A percentile compares a stretch with the other conserved stretches of the same genome.
Evolutionary conservation across 2,797 vertebrate genomes (phyloP).

Genomic region (Tympanoctomys barrerae): DNA sequence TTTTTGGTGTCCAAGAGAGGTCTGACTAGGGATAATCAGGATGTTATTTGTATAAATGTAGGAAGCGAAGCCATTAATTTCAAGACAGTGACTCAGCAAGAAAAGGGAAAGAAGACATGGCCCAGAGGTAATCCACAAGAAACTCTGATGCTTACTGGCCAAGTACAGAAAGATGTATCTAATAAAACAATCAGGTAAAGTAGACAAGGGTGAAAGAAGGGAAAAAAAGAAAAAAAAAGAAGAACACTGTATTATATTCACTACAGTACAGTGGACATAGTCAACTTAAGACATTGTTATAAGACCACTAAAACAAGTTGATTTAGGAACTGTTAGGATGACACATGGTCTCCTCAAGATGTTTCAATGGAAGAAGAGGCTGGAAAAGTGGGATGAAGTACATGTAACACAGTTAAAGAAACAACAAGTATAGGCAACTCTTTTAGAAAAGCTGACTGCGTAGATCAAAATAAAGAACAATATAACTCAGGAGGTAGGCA

Average conservation of each 20-base stretch:
- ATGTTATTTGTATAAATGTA: neutral
- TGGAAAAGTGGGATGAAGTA: neutral
- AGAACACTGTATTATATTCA: neutral
- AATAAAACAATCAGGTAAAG: slow-evolving; percentile 17
- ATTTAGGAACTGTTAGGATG: neutral
- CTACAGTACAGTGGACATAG: neutral
- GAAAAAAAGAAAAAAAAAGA: neutral
- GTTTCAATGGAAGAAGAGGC: neutral
- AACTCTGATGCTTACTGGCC: neutral
- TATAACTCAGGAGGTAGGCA: neutral
- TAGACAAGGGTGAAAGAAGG: neutral
- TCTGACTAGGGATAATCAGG: neutral
- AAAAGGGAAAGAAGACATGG: neutral
- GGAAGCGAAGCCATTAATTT: neutral
- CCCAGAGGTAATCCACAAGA: neutral
- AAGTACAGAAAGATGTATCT: neutral
- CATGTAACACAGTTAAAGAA: neutral
- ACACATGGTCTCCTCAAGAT: neutral
- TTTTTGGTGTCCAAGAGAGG: neutral
- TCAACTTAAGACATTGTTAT: neutral
- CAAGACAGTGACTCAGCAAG: neutral
- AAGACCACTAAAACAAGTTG: neutral
- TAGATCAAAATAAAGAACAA: neutral
- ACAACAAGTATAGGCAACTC: neutral
- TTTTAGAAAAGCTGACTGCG: neutral